Conservation (phyloP, 1,140 invertebrate genomes). For the Drosophila sp. region DNA sequence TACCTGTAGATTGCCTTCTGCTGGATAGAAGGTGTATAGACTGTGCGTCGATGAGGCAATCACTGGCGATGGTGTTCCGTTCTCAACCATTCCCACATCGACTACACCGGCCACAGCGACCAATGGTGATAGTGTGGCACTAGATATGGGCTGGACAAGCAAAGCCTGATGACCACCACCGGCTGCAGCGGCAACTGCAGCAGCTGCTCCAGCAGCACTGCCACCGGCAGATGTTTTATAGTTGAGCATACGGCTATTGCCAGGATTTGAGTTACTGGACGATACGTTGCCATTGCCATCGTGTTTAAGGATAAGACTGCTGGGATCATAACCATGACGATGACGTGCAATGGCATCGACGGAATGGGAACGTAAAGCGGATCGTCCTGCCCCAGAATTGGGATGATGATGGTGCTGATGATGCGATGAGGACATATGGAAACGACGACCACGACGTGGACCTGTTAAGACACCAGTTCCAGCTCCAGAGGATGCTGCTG, state of each 20-base stretch:
- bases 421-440: slow-evolving; percentile 45
- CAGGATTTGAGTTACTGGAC: slow-evolving; percentile 38
- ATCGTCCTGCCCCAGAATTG: slow-evolving; percentile 22
- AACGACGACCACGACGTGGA: slow-evolving; percentile 62
- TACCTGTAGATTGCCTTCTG: slow-evolving; percentile 80
- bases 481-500: slow-evolving; percentile 31
- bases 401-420: slow-evolving; percentile 15
- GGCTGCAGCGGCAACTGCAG: slow-evolving; percentile 39
- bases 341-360: slow-evolving; percentile 73
- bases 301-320: slow-evolving; percentile 73
- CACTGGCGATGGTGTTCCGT: slow-evolving; percentile 66
- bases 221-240: slow-evolving; percentile 57
- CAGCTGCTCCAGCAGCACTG: slow-evolving; percentile 37
- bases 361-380: slow-evolving; percentile 69
- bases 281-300: slow-evolving; percentile 69
- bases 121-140: slow-evolving; percentile 66
- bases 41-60: slow-evolving; percentile 80
- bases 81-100: slow-evolving; percentile 58
- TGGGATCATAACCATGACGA: slow-evolving; percentile 73
- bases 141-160: slow-evolving; percentile 77
- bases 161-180: slow-evolving; percentile 55
- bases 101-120: slow-evolving; percentile 48
- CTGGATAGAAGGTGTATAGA: slow-evolving; percentile 82
- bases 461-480: slow-evolving; percentile 38
- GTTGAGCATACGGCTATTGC: slow-evolving; percentile 70